Conservation (phyloP, 37 sponge, comb jelly and placozoan species). For the Crambe crambe region DNA sequence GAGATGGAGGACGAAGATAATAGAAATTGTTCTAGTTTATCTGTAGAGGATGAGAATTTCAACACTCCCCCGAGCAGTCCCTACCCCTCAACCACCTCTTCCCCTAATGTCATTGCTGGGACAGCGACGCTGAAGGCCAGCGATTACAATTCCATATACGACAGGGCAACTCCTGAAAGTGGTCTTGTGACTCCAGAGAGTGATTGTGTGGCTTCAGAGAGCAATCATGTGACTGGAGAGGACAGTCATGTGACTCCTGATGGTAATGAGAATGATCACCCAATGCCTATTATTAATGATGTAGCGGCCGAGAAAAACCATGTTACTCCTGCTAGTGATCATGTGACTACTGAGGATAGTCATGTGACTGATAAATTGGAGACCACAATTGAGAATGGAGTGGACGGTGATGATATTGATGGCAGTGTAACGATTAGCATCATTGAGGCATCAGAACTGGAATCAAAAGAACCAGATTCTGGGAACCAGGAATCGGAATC, state of each 20-base stretch:
- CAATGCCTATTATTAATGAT: too few relatives aligned
- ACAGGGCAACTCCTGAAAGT: neutral
- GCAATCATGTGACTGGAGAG: neutral
- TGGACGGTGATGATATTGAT: neutral
- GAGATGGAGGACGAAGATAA: neutral
- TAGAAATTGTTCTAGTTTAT: neutral
- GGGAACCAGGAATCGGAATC: neutral
- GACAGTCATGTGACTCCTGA: neutral
- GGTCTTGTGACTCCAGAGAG: neutral
- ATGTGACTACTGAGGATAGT: slow-evolving; percentile 1
- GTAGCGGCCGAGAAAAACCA: neutral
- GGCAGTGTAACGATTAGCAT: neutral
- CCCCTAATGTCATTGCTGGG: neutral
- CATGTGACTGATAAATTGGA: neutral
- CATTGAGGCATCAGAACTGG: neutral
- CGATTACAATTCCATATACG: neutral
- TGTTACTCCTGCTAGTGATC: neutral
- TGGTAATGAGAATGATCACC: too few relatives aligned
- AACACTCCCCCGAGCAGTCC: slow-evolving; percentile 51
- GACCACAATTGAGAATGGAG: neutral
- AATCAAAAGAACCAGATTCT: neutral
- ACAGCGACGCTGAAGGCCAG: neutral
- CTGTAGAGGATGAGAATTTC: slow-evolving; percentile 37
- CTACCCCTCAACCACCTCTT: neutral
- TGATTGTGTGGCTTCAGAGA: neutral